phyloP scores from a whole-genome alignment of 2,797 vertebrate genomes.

The Melanotaenia boesemani region DNA sequence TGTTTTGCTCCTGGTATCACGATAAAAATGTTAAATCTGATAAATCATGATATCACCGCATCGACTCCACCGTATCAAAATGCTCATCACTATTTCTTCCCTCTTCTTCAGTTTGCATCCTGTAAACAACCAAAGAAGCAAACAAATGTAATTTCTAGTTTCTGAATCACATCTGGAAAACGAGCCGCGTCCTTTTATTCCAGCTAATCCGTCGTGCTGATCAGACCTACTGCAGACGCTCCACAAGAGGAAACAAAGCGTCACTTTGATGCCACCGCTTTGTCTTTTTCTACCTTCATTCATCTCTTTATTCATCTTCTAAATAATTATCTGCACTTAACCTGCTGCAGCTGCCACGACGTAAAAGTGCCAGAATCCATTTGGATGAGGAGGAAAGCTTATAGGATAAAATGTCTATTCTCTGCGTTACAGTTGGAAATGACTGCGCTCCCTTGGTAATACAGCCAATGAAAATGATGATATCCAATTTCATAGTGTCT shows the following conservation, averaged over 20 bases:
- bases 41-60: too few relatives aligned
- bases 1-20: too few relatives aligned
- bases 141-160: slow-evolving; percentile 21
- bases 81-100: neutral
- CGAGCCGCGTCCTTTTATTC: slow-evolving; percentile 32
- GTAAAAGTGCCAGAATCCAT: slow-evolving; percentile 74
- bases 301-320: slow-evolving; percentile 62
- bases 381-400: slow-evolving; percentile 61
- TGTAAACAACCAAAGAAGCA: too few relatives aligned
- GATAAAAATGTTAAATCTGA: too few relatives aligned
- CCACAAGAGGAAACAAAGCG: slow-evolving; percentile 46
- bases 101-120: too few relatives aligned
- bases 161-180: slow-evolving; percentile 22
- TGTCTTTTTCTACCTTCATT: slow-evolving; percentile 59
- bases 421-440: slow-evolving; percentile 44
- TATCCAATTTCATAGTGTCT: slow-evolving; percentile 71
- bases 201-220: slow-evolving; percentile 61
- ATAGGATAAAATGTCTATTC: slow-evolving; percentile 68
- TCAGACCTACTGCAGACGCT: slow-evolving; percentile 62
- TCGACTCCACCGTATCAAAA: too few relatives aligned
- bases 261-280: slow-evolving; percentile 69
- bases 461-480: slow-evolving; percentile 67
- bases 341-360: slow-evolving; percentile 63
- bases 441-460: slow-evolving; percentile 68
- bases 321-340: slow-evolving; percentile 81